Evolutionary conservation across 2,888 invertebrate species (phyloP).

Genomic region (Trachelus tabidus): DNA sequence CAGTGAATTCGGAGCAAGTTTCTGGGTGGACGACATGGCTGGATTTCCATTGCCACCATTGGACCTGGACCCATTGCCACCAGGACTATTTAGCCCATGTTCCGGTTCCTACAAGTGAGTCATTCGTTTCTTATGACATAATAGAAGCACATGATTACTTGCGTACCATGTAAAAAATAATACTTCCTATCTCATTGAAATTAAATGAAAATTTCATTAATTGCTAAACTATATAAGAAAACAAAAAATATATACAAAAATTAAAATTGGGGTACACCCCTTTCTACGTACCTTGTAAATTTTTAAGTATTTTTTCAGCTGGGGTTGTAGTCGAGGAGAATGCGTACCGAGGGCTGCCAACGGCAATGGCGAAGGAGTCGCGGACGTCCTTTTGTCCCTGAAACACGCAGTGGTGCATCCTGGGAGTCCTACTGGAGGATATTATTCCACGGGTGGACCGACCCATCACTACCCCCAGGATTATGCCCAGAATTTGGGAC

Average conservation of each 20-base stretch:
- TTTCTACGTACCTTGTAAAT: slow-evolving; percentile 11
- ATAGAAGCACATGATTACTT: not conserved
- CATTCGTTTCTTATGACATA: not conserved
- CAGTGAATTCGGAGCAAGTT: slow-evolving; percentile 67
- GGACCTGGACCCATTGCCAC: slow-evolving; percentile 87
- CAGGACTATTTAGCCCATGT: slow-evolving; percentile 89
- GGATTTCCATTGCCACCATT: slow-evolving; percentile 85
- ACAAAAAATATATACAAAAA: no score
- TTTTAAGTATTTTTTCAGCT: slow-evolving; percentile 45
- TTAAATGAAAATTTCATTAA: not conserved
- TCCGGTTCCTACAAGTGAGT: slow-evolving; percentile 81
- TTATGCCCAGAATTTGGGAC: slow-evolving; percentile 56
- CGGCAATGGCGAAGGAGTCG: slow-evolving; percentile 78
- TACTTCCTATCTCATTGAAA: not conserved
- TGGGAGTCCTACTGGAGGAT: slow-evolving; percentile 67
- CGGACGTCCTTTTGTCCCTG: slow-evolving; percentile 88
- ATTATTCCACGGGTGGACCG: slow-evolving; percentile 57
- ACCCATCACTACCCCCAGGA: slow-evolving; percentile 57
- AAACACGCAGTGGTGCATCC: slow-evolving; percentile 91
- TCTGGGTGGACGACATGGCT: slow-evolving; percentile 85
- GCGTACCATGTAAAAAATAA: not conserved
- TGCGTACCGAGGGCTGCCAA: slow-evolving; percentile 68
- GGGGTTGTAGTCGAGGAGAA: slow-evolving; percentile 62
- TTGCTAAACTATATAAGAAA: not conserved
- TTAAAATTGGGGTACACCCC: not conserved